A percentile compares a stretch with the other conserved stretches of the same genome.
phyloP scores from a whole-genome alignment of 2,888 invertebrate species.

The Lasiommata megera region DNA sequence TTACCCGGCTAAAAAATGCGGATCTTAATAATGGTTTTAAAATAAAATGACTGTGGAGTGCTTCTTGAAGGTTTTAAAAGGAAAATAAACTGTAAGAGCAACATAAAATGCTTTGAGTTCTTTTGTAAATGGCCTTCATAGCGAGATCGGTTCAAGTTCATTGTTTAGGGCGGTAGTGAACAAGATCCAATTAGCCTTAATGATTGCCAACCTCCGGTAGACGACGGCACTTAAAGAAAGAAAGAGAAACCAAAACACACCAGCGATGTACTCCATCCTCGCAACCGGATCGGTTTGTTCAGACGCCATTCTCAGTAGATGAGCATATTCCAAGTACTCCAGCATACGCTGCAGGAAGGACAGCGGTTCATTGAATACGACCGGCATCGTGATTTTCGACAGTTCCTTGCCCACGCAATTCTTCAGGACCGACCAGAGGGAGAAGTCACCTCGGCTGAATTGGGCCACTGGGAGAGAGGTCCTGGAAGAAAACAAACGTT shows the following conservation, averaged over 20 bases:
- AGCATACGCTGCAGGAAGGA: conserved; percentile 96
- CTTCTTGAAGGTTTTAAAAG: neutral
- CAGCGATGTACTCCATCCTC: conserved; percentile 90
- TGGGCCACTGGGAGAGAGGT: conserved; percentile 86
- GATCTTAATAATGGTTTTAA: neutral
- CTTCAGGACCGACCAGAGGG: conserved; percentile 94
- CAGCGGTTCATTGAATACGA: conserved; percentile 97
- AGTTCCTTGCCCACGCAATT: conserved; percentile 96
- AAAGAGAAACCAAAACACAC: conserved; percentile 43
- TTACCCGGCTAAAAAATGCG: neutral
- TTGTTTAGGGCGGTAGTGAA: too few relatives aligned
- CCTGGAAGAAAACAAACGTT: conserved; percentile 63
- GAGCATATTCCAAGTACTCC: conserved; percentile 96
- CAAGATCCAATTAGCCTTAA: too few relatives aligned
- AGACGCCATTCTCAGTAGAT: conserved; percentile 86
- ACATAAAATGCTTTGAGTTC: too few relatives aligned
- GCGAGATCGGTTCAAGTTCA: neutral
- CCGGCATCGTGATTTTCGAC: conserved; percentile 98
- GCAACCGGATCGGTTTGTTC: conserved; percentile 88
- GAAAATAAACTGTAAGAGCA: too few relatives aligned
- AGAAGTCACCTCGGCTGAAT: conserved; percentile 89
- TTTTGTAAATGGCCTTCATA: neutral
- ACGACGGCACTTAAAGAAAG: neutral
- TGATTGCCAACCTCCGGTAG: too few relatives aligned
- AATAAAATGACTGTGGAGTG: neutral